These are phyloP conservation scores for Acromyrmex charruanus DNA, from an alignment of 1,140 invertebrate genomes.

Conservation along the genomic window DNA sequence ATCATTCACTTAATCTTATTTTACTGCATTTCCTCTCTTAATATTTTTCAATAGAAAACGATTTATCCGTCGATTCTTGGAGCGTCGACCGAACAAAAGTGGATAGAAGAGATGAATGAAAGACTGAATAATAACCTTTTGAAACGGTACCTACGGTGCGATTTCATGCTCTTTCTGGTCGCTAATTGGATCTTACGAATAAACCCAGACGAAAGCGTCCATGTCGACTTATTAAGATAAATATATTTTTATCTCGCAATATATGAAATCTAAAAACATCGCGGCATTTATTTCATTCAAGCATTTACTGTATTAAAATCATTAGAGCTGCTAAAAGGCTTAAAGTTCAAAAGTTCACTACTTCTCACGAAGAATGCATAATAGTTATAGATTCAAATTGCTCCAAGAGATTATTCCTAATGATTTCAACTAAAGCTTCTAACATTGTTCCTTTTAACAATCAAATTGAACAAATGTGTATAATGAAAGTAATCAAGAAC, in stretches of 20 bases:
- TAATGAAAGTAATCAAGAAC: background rate
- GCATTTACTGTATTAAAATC: constrained; percentile 18
- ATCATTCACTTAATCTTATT: background rate
- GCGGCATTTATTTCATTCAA: constrained; percentile 11
- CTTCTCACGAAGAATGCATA: constrained; percentile 36
- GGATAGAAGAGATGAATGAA: constrained; percentile 32
- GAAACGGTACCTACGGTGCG: constrained; percentile 11
- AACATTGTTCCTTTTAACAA: background rate
- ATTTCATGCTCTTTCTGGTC: constrained; percentile 30
- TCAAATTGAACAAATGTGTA: background rate
- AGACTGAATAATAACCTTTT: constrained; percentile 56
- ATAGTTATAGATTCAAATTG: constrained; percentile 43
- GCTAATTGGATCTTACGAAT: constrained; percentile 48
- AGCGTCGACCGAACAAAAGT: constrained; percentile 6
- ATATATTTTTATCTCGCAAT: constrained; percentile 23
- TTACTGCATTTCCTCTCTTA: background rate
- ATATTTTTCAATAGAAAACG: constrained; percentile 38
- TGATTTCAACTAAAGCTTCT: constrained; percentile 23
- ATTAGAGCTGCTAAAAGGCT: constrained; percentile 4
- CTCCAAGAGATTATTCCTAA: constrained; percentile 28
- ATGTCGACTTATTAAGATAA: constrained; percentile 23
- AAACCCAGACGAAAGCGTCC: constrained; percentile 18
- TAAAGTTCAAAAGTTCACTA: constrained; percentile 50
- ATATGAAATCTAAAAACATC: constrained; percentile 36
- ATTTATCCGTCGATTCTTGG: constrained; percentile 19